Conservation (phyloP, 2,797 vertebrate species). For the Falco peregrinus region DNA sequence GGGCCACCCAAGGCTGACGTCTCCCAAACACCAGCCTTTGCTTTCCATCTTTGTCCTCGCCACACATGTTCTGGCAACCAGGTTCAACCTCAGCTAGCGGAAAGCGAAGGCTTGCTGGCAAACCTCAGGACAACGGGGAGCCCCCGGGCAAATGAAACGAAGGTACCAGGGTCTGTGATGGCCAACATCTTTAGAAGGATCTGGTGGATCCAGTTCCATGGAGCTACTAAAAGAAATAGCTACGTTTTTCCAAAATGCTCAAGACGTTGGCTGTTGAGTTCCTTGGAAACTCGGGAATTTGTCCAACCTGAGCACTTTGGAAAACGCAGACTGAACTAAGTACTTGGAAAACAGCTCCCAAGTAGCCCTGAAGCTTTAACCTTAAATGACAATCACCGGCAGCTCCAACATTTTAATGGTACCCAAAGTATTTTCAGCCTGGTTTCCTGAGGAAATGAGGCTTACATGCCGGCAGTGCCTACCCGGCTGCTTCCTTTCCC, state of each 20-base stretch:
- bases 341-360: not conserved
- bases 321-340: not conserved
- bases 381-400: not conserved
- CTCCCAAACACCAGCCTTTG: not conserved
- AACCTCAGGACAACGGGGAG: not conserved
- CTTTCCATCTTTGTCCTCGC: not conserved
- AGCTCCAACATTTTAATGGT: constrained; percentile 48
- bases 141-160: not conserved
- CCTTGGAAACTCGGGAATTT: not conserved
- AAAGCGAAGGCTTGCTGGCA: rapidly evolving
- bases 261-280: not conserved
- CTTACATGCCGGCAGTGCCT: not conserved
- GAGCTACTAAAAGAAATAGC: not conserved
- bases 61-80: rapidly evolving
- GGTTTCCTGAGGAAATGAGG: constrained; percentile 56
- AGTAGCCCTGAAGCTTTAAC: not conserved
- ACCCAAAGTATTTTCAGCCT: constrained; percentile 20
- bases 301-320: not conserved
- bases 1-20: not conserved
- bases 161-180: not conserved
- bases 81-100: not conserved
- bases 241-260: rapidly evolving
- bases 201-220: rapidly evolving
- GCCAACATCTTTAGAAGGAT: not conserved
- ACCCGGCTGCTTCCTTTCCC: not conserved